A percentile compares a stretch with the other conserved stretches of the same genome.
Conservation (phyloP, 2,888 invertebrate genomes). For the Meloe dianella region DNA sequence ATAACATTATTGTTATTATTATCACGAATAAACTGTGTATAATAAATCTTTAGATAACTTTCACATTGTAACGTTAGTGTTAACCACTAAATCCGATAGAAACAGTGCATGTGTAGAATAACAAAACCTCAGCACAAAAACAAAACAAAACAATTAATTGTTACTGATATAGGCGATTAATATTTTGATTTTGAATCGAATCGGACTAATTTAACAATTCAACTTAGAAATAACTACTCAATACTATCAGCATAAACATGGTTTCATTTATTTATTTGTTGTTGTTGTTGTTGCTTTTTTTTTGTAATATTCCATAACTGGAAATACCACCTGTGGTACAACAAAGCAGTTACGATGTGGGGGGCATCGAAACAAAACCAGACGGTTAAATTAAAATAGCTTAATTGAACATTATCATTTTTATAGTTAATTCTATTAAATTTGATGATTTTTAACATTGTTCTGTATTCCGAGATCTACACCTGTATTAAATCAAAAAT, state of each 20-base stretch:
- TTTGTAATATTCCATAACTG: conserved; percentile 7
- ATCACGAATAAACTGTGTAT: not conserved
- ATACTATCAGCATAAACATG: not conserved
- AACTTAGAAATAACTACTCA: not conserved
- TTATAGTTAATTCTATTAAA: conserved; percentile 14
- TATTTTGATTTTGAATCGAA: no score
- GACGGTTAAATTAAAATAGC: not conserved
- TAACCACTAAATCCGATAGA: no score
- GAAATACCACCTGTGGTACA: conserved; percentile 10
- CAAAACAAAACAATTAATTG: no score
- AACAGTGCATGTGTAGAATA: no score
- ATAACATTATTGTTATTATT: not conserved
- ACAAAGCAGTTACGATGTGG: conserved; percentile 6
- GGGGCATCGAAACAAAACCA: conserved; percentile 13
- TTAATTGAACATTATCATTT: conserved; percentile 13
- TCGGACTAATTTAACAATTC: no score
- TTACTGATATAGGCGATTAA: no score
- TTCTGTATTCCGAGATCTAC: not conserved
- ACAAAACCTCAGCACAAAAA: no score
- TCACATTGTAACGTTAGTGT: no score
- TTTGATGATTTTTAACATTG: conserved; percentile 11
- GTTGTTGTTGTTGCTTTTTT: not conserved
- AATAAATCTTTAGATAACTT: no score
- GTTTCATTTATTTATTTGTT: not conserved
- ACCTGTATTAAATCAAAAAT: not conserved